Percentiles rank a stretch among this genome's conserved stretches.
Evolutionary conservation across 2,113 vertebrate genomes (phyloP).

Genomic region (Sapajus apella): DNA sequence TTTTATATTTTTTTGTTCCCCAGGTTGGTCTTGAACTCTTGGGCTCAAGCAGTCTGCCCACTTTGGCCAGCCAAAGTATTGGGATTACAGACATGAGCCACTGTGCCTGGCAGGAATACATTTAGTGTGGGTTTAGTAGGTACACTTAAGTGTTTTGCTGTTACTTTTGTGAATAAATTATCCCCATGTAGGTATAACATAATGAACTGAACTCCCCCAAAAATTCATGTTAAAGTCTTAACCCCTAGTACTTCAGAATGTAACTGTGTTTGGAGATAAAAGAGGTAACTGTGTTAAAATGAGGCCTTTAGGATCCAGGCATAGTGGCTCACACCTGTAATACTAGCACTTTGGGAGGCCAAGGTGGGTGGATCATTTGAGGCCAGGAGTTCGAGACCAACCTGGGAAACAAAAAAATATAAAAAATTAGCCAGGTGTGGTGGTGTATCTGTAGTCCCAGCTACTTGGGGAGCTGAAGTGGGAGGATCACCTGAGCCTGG

Average conservation of each 20-base stretch:
- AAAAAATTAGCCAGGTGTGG: not conserved
- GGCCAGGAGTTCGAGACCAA: not conserved
- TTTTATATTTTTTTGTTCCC: too few species aligned
- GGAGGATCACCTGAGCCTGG: not conserved
- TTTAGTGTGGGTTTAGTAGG: conserved; percentile 1
- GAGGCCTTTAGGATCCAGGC: not conserved
- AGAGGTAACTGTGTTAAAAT: not conserved
- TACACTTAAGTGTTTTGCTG: not conserved
- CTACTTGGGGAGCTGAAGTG: not conserved
- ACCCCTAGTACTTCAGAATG: not conserved
- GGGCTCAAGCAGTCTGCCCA: too few species aligned
- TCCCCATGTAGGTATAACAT: not conserved
- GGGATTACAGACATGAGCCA: too few species aligned
- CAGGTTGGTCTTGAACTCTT: too few species aligned
- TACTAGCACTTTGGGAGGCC: not conserved
- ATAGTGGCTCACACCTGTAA: not conserved
- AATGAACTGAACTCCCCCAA: not conserved
- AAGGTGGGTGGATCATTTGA: not conserved
- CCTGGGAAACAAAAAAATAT: not conserved
- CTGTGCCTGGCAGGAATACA: not conserved
- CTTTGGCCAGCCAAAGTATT: too few species aligned
- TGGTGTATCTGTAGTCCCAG: not conserved
- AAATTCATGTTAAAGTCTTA: not conserved
- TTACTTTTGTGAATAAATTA: conserved; percentile 52
- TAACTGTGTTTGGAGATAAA: not conserved